Percentiles rank a stretch among this genome's conserved stretches.
phyloP scores from a whole-genome alignment of 1,140 invertebrate species.

The Zaprionus capensis region DNA sequence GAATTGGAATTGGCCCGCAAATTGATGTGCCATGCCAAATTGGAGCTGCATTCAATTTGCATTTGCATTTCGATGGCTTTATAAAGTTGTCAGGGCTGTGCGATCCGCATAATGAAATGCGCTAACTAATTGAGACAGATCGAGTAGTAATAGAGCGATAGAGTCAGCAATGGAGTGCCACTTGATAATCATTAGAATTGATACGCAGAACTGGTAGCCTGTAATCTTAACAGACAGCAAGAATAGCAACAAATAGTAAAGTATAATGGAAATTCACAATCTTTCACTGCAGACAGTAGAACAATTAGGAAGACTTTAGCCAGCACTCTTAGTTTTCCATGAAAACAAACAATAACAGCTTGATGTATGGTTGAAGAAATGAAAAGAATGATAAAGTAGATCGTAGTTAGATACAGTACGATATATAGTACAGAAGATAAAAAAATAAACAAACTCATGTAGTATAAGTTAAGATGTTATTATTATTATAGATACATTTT shows the following conservation, averaged over 20 bases:
- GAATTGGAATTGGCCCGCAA: slow-evolving; percentile 25
- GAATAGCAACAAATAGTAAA: background rate
- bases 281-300: background rate
- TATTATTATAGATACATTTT: too few species aligned
- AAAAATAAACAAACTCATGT: too few species aligned
- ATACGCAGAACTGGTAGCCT: background rate
- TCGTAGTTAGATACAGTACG: too few species aligned
- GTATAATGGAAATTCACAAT: background rate
- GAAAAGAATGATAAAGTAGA: too few species aligned
- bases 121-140: slow-evolving; percentile 52
- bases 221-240: too few species aligned
- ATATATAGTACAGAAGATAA: too few species aligned
- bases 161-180: background rate
- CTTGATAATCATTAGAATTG: slow-evolving; percentile 2
- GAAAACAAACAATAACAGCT: too few species aligned
- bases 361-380: too few species aligned
- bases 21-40: slow-evolving; percentile 48
- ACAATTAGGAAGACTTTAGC: too few species aligned
- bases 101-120: slow-evolving; percentile 38
- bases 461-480: too few species aligned
- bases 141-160: slow-evolving; percentile 10
- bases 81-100: slow-evolving; percentile 38
- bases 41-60: slow-evolving; percentile 47
- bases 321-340: too few species aligned
- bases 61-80: slow-evolving; percentile 44